Conservation (phyloP, 35 echinoderm and acorn worm genomes). For the Heliocidaris tuberculata region DNA sequence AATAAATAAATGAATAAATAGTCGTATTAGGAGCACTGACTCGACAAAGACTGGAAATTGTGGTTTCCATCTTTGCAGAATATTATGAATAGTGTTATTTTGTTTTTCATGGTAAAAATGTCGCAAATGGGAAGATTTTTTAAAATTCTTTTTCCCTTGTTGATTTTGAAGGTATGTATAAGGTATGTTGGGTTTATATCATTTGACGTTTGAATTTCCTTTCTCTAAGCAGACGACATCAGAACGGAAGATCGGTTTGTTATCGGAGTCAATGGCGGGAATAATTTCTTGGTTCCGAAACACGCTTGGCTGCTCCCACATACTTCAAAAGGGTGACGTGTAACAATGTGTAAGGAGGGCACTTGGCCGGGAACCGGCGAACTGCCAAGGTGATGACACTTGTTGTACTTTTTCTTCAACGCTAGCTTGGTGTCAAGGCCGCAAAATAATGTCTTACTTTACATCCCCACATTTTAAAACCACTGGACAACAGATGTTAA, state of each 20-base stretch:
- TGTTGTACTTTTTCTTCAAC: background rate
- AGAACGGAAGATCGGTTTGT: background rate
- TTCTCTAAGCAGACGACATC: background rate
- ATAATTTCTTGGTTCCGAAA: conserved; percentile 17
- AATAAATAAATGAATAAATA: too few relatives aligned
- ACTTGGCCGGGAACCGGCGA: background rate
- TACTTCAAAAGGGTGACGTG: background rate
- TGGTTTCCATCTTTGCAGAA: too few relatives aligned
- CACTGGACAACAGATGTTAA: background rate
- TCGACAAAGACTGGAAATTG: too few relatives aligned
- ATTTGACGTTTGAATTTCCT: conserved; percentile 1
- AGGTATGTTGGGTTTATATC: background rate
- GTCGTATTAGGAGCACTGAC: too few relatives aligned
- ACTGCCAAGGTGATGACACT: background rate
- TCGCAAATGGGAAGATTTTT: background rate
- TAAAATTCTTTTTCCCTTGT: background rate
- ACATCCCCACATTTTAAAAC: too few relatives aligned
- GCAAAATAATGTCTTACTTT: background rate
- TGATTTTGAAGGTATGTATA: background rate
- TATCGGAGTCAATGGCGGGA: background rate
- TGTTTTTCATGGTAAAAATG: too few relatives aligned
- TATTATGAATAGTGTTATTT: too few relatives aligned
- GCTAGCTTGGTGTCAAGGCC: background rate
- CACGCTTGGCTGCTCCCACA: background rate
- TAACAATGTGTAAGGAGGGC: background rate